Evolutionary conservation across 2,888 invertebrate genomes (phyloP).

Genomic region (Blastobasis lacticolella): DNA sequence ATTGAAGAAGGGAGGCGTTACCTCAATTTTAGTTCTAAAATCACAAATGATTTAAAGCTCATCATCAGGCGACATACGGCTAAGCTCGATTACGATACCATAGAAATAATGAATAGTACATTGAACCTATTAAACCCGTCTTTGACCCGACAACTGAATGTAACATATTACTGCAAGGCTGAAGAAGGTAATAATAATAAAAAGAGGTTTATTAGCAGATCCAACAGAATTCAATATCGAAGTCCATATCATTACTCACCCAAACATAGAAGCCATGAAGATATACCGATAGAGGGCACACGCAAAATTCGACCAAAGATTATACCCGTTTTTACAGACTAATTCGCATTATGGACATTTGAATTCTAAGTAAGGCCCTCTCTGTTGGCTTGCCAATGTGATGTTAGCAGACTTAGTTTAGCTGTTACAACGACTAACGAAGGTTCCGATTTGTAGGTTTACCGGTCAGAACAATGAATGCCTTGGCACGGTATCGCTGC

Average conservation of each 20-base stretch:
- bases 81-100: conserved; percentile 30
- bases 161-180: conserved; percentile 38
- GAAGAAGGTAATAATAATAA: conserved; percentile 22
- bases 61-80: conserved; percentile 37
- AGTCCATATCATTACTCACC: conserved; percentile 13
- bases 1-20: conserved; percentile 57
- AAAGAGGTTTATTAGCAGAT: conserved; percentile 29
- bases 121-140: conserved; percentile 39
- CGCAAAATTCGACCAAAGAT: conserved; percentile 27
- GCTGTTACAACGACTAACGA: too few relatives aligned
- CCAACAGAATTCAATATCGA: conserved; percentile 18
- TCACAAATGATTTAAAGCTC: conserved; percentile 49
- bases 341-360: conserved; percentile 10
- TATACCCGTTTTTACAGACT: conserved; percentile 29
- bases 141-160: conserved; percentile 26
- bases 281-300: conserved; percentile 11
- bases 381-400: neutral
- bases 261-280: conserved; percentile 15
- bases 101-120: conserved; percentile 36
- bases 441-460: too few relatives aligned
- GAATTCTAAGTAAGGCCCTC: neutral
- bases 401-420: too few relatives aligned
- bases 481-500: conserved; percentile 35
- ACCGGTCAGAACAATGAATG: conserved; percentile 22
- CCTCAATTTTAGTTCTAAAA: conserved; percentile 51